Evolutionary conservation across 2,797 vertebrate species (phyloP), one percentile per base, ranked within the genome.

Genomic region (Neostethus bicornis): DNA sequence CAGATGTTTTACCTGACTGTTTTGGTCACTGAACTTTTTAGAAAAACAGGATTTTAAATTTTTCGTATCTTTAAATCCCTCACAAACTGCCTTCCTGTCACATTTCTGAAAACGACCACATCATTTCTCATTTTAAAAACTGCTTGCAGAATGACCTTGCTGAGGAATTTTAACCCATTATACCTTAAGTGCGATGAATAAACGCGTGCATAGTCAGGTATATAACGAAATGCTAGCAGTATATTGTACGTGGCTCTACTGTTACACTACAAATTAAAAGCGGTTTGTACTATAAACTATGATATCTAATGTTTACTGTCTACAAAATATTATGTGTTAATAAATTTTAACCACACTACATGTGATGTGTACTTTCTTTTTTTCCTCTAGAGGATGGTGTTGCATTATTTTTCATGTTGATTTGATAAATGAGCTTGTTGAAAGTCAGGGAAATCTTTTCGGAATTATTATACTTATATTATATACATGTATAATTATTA

Each of bases 1-100:
- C n/a, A n/a, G n/a, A 5, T 38, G 46, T 25, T 45, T 74, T 39
- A 10, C 2, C 47, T 35, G 19, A 32, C 4, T 66, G 79, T 34
- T 83, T 84, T 79, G 23, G 21, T 66, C 46, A 25, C 25, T n/a
- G n/a, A 5, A 79, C 69, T 60, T 56, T 17, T 1, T 54, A 51
- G 4, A 26, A 31, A 3, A 20, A 2, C 64, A 70, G 74, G 81
- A 75, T 57, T 87, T 85, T 84, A 75, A 80, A 78, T 3, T 45
- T 3, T 81, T 48, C 7, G 73, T 73, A 44, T 5, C 73, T 79
- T 75, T 63, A 53, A 68, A 64, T 41, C 60, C 23, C 50, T 70
- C 56, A 67, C 48, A 44, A 49, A 53, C 68, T 85, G 75, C 75
- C 69, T 59, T 73, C 19, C 69, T 60, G 24, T 75, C 31, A 66